Evolutionary conservation across 2,113 vertebrate genomes (phyloP), one percentile per base, ranked within the genome.

Genomic region (Hylia prasina): DNA sequence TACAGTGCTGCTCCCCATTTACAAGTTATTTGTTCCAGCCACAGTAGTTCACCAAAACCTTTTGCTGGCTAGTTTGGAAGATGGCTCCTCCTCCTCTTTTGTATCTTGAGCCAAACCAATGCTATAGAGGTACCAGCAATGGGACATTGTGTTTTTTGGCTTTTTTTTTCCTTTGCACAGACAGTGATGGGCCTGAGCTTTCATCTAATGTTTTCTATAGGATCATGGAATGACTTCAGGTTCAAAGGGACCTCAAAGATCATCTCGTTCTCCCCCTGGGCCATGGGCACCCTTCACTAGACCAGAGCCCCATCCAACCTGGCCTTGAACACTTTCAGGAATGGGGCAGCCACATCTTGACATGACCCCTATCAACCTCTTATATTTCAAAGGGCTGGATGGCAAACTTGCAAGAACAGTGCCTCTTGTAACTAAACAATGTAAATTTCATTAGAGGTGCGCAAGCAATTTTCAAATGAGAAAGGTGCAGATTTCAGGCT

Each of bases 201-300:
- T 68, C 47, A 63, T 13, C 47, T 27, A 25, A 54, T 33, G 15
- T 53, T 68, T 81, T 58, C 37, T 42, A 7, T 0, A 54, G 35
- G 61, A 35, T 22, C 40, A 61, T 16, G 25, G 42, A 63, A 76
- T 48, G 7, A 33, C 18, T 37, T 56, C 22, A 40, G 31, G 25
- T 54, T 61, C 40, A 47, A 69, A 69, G 22, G 21, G 12, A 48
- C 17, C 15, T 48, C 15, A 37, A 42, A 28, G 35, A 63, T 9
- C 47, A 69, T 19, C 54, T 40, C 0, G 0, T 61, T 35, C 47
- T 9, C 1, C 7, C 2, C 8, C 3, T 15, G 5, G 24, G 53
- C 23, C 39, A 66, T 4, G 45, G 33, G 3, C 9, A 60, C 7
- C 17, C 40, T 30, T 14, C 25, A 76, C 12, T 31, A n/a, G 4